Percentiles rank a stretch among this genome's conserved stretches.
Conservation (phyloP, 2,797 vertebrate genomes). For the Odontamblyopus lacepedii region DNA sequence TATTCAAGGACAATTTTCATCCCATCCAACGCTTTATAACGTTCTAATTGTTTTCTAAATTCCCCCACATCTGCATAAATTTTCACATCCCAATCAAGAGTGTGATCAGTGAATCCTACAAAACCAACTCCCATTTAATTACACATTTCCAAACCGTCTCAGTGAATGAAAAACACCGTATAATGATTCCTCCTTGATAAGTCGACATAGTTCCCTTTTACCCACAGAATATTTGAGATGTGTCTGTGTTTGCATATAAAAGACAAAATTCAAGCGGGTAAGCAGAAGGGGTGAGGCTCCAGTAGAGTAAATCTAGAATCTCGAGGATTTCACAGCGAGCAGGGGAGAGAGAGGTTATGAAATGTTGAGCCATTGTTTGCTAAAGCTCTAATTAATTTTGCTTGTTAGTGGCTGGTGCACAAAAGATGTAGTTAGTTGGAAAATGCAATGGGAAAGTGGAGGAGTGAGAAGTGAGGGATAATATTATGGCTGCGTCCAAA, state of each 20-base stretch:
- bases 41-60: constrained; percentile 3
- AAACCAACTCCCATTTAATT: constrained; percentile 65
- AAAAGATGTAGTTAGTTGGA: constrained; percentile 64
- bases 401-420: constrained; percentile 74
- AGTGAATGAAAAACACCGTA: constrained; percentile 44
- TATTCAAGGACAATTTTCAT: constrained; percentile 60
- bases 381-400: constrained; percentile 75
- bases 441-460: constrained; percentile 66
- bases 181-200: constrained; percentile 63
- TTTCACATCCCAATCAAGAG: constrained; percentile 51
- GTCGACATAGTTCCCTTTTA: constrained; percentile 28
- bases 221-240: constrained; percentile 53
- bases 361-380: constrained; percentile 76
- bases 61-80: constrained; percentile 11
- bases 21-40: neutral
- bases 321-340: constrained; percentile 52
- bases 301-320: constrained; percentile 37
- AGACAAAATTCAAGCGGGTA: constrained; percentile 46
- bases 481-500: constrained; percentile 21
- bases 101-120: constrained; percentile 59
- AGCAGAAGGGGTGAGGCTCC: constrained; percentile 21
- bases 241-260: constrained; percentile 73
- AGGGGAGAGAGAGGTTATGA: constrained; percentile 53
- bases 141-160: constrained; percentile 65
- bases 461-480: constrained; percentile 32